phyloP scores from a whole-genome alignment of 2,888 invertebrate species.

The Cheilosia scutellata region DNA sequence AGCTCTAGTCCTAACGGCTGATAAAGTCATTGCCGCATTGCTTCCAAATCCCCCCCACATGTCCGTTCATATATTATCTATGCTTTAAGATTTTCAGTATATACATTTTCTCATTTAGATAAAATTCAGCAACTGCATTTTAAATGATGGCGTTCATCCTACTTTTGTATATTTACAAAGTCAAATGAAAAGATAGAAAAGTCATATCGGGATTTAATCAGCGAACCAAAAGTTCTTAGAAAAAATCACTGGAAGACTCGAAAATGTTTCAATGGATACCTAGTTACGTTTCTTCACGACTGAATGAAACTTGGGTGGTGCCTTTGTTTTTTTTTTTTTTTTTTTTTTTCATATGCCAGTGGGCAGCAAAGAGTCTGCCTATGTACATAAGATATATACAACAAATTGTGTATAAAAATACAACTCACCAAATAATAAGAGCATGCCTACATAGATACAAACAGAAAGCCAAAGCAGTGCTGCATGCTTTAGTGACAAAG shows the following conservation, averaged over 20 bases:
- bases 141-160: conserved; percentile 16
- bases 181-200: conserved; percentile 30
- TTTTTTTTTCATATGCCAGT: conserved; percentile 12
- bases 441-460: conserved; percentile 1
- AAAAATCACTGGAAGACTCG: conserved; percentile 17
- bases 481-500: conserved; percentile 4
- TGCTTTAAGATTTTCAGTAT: conserved; percentile 3
- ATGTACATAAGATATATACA: background rate
- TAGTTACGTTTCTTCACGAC: background rate
- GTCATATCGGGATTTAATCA: conserved; percentile 24
- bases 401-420: background rate
- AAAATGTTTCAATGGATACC: conserved; percentile 8
- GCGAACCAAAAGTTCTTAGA: conserved; percentile 30
- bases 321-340: background rate
- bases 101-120: conserved; percentile 22
- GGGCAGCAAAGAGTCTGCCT: conserved; percentile 10
- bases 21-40: too few species aligned
- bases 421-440: conserved; percentile 17
- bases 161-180: conserved; percentile 23
- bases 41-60: too few species aligned
- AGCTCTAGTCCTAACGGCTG: too few species aligned
- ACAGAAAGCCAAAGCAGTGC: background rate
- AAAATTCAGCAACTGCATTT: conserved; percentile 19
- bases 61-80: too few species aligned
- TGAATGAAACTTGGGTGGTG: conserved; percentile 15